phyloP scores from a whole-genome alignment of 2,888 invertebrate genomes.

The Platycnemis pennipes region DNA sequence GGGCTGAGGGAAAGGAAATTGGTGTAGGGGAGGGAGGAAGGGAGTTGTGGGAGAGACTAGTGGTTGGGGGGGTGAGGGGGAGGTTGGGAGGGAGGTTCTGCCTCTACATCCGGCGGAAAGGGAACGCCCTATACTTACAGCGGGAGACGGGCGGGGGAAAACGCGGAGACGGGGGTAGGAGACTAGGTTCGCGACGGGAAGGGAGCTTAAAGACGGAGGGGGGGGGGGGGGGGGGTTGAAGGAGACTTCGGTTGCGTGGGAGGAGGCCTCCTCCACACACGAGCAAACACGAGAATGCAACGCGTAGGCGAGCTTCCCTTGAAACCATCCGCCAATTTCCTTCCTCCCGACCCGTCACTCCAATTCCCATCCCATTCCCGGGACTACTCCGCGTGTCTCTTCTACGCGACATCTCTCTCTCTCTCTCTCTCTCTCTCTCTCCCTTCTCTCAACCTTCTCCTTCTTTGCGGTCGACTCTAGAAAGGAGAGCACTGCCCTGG shows the following conservation, averaged over 20 bases:
- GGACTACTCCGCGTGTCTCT: background rate
- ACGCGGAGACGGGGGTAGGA: background rate
- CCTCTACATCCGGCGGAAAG: slow-evolving; percentile 2
- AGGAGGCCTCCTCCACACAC: background rate
- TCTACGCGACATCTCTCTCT: too few species aligned
- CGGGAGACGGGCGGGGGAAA: background rate
- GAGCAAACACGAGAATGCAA: background rate
- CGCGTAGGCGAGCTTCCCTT: background rate
- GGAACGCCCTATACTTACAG: slow-evolving; percentile 21
- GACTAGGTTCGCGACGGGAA: background rate
- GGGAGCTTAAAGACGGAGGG: background rate
- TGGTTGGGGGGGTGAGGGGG: background rate
- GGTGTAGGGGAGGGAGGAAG: background rate
- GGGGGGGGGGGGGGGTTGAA: background rate
- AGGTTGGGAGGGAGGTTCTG: background rate
- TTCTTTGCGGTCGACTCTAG: too few species aligned
- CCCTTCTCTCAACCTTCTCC: too few species aligned
- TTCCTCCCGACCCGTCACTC: background rate
- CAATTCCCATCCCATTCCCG: background rate
- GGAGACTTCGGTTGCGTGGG: background rate
- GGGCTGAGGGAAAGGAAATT: too few species aligned
- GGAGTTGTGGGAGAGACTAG: background rate
- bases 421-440: too few species aligned
- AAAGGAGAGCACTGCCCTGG: too few species aligned
- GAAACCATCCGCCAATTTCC: background rate